phyloP scores from a whole-genome alignment of 2,797 vertebrate genomes.

The Centropyge bicolor region DNA sequence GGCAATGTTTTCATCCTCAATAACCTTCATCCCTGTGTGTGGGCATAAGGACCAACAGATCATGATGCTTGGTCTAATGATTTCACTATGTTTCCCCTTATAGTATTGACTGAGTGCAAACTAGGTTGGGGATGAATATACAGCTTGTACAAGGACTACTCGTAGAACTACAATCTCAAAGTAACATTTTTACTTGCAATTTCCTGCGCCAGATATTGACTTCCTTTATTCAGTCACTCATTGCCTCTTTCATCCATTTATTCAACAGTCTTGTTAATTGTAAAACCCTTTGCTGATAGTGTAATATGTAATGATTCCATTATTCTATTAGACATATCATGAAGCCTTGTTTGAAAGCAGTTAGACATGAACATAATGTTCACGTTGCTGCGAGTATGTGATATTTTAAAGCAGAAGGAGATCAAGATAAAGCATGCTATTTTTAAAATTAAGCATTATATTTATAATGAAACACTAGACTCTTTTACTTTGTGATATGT shows the following conservation, averaged over 20 bases:
- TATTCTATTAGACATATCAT: not conserved
- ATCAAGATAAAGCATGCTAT: not conserved
- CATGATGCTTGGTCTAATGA: not conserved
- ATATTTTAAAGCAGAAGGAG: not conserved
- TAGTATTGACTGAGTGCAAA: not conserved
- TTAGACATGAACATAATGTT: not conserved
- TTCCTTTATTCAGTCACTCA: constrained; percentile 3
- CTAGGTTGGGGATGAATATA: not conserved
- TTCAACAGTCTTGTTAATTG: not conserved
- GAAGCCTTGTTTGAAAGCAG: constrained; percentile 1
- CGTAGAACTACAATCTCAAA: not conserved
- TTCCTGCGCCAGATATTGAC: not conserved
- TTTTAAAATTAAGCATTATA: not conserved
- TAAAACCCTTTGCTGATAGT: not conserved
- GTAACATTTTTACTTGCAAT: not conserved
- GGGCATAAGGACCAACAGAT: not conserved
- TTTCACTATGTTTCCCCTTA: not conserved
- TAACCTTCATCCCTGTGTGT: not conserved
- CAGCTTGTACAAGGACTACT: not conserved
- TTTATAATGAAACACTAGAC: not conserved
- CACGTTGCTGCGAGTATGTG: not conserved
- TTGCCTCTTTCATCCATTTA: not conserved
- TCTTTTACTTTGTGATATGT: not conserved
- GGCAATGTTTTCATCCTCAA: not conserved
- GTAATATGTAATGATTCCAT: not conserved